Conservation (phyloP, 2,113 vertebrate genomes). For the Proterorhinus semilunaris region DNA sequence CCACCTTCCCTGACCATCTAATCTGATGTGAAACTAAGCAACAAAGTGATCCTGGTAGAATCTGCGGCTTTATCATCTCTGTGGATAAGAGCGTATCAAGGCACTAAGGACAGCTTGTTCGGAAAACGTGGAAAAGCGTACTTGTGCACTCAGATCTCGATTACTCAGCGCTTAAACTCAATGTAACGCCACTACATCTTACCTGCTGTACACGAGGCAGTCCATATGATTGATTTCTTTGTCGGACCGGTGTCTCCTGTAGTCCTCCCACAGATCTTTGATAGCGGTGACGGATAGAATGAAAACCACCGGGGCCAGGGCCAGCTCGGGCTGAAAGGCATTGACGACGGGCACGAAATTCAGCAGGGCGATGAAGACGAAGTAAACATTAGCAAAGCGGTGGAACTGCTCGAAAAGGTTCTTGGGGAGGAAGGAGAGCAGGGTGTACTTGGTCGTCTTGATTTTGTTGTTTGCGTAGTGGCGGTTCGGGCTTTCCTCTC, state of each 20-base stretch:
- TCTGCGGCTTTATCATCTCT: not conserved
- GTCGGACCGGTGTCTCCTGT: slow-evolving; percentile 91
- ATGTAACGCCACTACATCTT: slow-evolving; percentile 32
- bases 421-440: slow-evolving; percentile 93
- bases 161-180: too few relatives aligned
- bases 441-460: slow-evolving; percentile 95
- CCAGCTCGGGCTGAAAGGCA: slow-evolving; percentile 93
- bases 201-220: slow-evolving; percentile 95
- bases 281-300: slow-evolving; percentile 93
- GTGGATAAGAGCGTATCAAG: slow-evolving; percentile 6
- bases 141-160: not conserved
- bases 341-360: slow-evolving; percentile 93
- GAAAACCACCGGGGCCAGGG: slow-evolving; percentile 91
- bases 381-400: slow-evolving; percentile 95
- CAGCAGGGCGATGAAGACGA: slow-evolving; percentile 92
- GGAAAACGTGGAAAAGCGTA: not conserved
- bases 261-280: slow-evolving; percentile 98
- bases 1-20: not conserved
- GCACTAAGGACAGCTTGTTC: slow-evolving; percentile 11
- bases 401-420: slow-evolving; percentile 98
- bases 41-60: too few relatives aligned
- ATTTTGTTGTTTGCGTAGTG: slow-evolving; percentile 87
- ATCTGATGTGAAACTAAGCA: not conserved
- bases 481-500: slow-evolving; percentile 71
- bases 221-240: slow-evolving; percentile 95